Conservation (phyloP, 2,113 vertebrate genomes). For the Philantomba maxwellii region DNA sequence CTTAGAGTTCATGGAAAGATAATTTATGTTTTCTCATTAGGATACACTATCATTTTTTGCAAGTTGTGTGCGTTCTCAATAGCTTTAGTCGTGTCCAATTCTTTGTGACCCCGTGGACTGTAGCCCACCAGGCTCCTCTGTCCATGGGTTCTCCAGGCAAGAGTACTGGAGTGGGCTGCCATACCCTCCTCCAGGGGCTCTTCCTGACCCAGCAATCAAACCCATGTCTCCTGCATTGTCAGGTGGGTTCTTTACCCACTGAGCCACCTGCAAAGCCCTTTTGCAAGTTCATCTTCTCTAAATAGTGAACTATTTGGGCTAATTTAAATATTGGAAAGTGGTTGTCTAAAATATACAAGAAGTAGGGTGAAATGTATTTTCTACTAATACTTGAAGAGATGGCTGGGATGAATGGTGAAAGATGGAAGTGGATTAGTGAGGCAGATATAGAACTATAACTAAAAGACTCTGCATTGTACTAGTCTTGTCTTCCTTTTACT, state of each 20-base stretch:
- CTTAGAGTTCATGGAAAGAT: neutral
- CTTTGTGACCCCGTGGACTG: neutral
- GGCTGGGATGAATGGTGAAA: neutral
- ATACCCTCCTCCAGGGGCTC: neutral
- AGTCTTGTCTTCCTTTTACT: neutral
- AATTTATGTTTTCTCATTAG: conserved; percentile 12
- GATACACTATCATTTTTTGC: neutral
- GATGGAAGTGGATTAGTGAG: neutral
- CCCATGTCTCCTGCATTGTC: neutral
- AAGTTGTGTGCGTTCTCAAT: neutral
- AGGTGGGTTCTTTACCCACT: neutral
- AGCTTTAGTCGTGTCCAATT: neutral
- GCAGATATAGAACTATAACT: neutral
- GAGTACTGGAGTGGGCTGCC: neutral
- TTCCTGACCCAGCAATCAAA: neutral
- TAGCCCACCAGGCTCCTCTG: neutral
- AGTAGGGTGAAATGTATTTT: neutral
- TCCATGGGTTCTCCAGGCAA: neutral
- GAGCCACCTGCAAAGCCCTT: neutral
- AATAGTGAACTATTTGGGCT: neutral
- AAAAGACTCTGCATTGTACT: neutral
- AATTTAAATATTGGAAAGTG: neutral
- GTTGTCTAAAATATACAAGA: neutral
- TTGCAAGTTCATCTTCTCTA: neutral
- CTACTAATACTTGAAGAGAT: neutral